Evolutionary conservation across 2,888 invertebrate species (phyloP).

Genomic region (Thelaira solivaga): DNA sequence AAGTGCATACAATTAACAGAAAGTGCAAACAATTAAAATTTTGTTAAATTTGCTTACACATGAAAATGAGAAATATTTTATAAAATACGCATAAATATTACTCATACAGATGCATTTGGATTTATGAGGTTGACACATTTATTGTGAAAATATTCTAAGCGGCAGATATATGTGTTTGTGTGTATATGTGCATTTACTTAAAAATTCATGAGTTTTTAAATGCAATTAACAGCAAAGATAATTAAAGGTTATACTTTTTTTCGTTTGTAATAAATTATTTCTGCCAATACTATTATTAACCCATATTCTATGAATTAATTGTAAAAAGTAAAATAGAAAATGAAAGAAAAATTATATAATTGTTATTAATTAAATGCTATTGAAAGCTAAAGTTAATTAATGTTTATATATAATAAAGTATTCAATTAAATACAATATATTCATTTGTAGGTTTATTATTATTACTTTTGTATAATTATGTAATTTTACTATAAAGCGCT

Average conservation of each 20-base stretch:
- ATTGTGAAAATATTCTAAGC: constrained; percentile 4
- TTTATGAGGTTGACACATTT: constrained; percentile 41
- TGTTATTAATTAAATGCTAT: constrained; percentile 44
- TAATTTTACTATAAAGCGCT: neutral
- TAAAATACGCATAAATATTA: constrained; percentile 28
- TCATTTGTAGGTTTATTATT: neutral
- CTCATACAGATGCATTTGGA: too few relatives aligned
- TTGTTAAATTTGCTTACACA: constrained; percentile 33
- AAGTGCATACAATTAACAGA: constrained; percentile 49
- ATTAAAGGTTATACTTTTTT: neutral
- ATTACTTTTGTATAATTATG: neutral
- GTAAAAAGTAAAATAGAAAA: neutral
- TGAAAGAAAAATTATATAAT: constrained; percentile 11
- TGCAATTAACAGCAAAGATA: neutral
- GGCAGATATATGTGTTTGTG: neutral
- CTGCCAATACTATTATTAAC: neutral
- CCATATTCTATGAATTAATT: constrained; percentile 37
- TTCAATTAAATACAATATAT: neutral
- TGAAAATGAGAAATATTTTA: neutral
- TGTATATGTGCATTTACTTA: neutral
- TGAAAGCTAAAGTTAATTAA: constrained; percentile 39
- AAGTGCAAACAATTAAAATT: constrained; percentile 51
- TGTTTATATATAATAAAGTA: neutral
- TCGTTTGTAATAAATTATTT: neutral
- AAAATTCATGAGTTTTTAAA: neutral